Conservation (phyloP, 2,113 vertebrate species). For the Mirounga angustirostris region DNA sequence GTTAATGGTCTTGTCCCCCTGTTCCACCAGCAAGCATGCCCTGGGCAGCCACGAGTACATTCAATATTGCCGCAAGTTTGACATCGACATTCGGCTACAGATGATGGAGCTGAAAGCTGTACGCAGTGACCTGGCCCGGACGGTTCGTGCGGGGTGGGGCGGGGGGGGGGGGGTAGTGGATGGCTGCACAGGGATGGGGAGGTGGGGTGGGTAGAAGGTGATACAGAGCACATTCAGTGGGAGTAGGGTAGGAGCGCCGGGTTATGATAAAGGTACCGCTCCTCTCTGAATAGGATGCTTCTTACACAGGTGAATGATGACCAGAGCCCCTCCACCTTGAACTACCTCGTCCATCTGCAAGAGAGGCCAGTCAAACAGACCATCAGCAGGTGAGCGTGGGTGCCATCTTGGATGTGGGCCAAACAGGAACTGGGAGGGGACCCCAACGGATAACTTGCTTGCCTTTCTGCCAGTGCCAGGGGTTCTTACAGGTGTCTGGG, state of each 20-base stretch:
- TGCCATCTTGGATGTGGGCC: neutral
- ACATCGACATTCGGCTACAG: constrained; percentile 92
- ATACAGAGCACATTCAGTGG: fast-evolving
- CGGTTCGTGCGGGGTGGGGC: constrained; percentile 84
- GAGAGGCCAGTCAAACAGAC: constrained; percentile 98
- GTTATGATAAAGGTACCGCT: fast-evolving
- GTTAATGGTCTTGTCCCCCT: constrained; percentile 51
- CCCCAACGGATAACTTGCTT: neutral
- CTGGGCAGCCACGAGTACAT: constrained; percentile 95
- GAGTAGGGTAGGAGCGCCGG: neutral
- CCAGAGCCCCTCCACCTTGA: constrained; percentile 93
- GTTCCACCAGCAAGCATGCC: constrained; percentile 90
- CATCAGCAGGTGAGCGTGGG: constrained; percentile 93
- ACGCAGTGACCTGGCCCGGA: constrained; percentile 91
- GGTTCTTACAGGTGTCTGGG: neutral
- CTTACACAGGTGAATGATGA: constrained; percentile 92
- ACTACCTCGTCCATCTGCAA: constrained; percentile 95
- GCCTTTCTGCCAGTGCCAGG: neutral
- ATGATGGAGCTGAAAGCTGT: constrained; percentile 89
- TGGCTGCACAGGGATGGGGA: neutral
- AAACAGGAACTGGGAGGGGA: neutral
- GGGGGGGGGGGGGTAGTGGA: neutral
- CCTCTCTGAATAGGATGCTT: neutral
- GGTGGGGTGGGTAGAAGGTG: neutral
- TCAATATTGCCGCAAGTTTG: constrained; percentile 96